A percentile compares a stretch with the other conserved stretches of the same genome.
phyloP scores from a whole-genome alignment of 2,888 invertebrate genomes.

The Rapana venosa region DNA sequence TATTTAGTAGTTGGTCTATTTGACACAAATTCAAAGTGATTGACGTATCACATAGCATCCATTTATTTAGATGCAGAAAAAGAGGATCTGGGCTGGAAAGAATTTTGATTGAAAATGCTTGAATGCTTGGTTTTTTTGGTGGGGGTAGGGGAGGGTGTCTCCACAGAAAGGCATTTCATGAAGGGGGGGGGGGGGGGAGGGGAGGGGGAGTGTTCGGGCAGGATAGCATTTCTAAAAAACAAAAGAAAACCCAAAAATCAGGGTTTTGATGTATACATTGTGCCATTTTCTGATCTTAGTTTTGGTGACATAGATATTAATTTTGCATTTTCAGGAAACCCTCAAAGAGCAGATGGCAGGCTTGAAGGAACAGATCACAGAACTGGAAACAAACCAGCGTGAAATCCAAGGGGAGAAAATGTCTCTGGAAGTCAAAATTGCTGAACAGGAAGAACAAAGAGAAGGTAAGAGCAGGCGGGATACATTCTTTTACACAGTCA shows the following conservation, averaged over 20 bases:
- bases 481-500: too few relatives aligned
- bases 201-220: not conserved
- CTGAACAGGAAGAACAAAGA: constrained; percentile 58
- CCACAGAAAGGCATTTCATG: too few relatives aligned
- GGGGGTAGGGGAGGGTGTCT: too few relatives aligned
- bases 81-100: not conserved
- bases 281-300: not conserved
- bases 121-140: too few relatives aligned
- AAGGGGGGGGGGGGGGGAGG: too few relatives aligned
- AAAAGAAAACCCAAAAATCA: too few relatives aligned
- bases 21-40: too few relatives aligned
- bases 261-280: not conserved
- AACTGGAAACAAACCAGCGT: constrained; percentile 36
- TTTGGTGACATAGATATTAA: not conserved
- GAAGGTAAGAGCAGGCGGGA: constrained; percentile 49
- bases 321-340: constrained; percentile 5
- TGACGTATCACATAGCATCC: too few relatives aligned
- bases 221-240: not conserved
- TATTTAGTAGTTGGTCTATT: too few relatives aligned
- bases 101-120: too few relatives aligned
- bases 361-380: constrained; percentile 39
- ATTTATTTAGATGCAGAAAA: not conserved
- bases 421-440: constrained; percentile 55
- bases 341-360: constrained; percentile 26
- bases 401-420: constrained; percentile 56